Percentiles rank a stretch among this genome's conserved stretches.
Conservation (phyloP, 2,113 vertebrate species). For the Argyrosomus japonicus region DNA sequence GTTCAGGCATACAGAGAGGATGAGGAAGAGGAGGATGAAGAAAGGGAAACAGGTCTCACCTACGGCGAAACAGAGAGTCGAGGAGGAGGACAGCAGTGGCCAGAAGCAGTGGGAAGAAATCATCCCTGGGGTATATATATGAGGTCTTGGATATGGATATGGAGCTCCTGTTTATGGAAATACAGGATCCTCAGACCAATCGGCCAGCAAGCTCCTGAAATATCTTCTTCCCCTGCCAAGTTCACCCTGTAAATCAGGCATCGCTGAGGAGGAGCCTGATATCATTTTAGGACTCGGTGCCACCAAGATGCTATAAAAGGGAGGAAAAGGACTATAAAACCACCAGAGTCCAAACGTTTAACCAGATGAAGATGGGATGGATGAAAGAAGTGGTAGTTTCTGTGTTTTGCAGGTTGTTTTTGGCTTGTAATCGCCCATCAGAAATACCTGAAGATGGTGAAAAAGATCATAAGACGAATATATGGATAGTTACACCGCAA, state of each 20-base stretch:
- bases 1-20: conserved; percentile 7
- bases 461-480: neutral
- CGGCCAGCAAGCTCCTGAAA: conserved; percentile 75
- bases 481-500: neutral
- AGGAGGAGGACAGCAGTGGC: conserved; percentile 49
- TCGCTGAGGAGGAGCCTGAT: conserved; percentile 65
- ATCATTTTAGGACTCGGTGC: conserved; percentile 45
- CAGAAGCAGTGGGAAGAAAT: conserved; percentile 36
- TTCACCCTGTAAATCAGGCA: conserved; percentile 36
- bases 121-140: conserved; percentile 49
- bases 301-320: conserved; percentile 52
- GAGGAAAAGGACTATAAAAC: conserved; percentile 47
- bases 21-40: conserved; percentile 12
- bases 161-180: conserved; percentile 81
- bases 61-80: conserved; percentile 41
- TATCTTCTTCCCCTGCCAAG: conserved; percentile 63
- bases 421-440: neutral
- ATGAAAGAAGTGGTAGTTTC: neutral
- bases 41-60: conserved; percentile 68
- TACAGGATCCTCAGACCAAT: conserved; percentile 77
- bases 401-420: neutral
- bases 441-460: neutral
- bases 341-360: conserved; percentile 15
- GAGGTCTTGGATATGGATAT: conserved; percentile 49
- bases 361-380: neutral